phyloP scores from a whole-genome alignment of 2,113 vertebrate species.

The Atlantisia rogersi region DNA sequence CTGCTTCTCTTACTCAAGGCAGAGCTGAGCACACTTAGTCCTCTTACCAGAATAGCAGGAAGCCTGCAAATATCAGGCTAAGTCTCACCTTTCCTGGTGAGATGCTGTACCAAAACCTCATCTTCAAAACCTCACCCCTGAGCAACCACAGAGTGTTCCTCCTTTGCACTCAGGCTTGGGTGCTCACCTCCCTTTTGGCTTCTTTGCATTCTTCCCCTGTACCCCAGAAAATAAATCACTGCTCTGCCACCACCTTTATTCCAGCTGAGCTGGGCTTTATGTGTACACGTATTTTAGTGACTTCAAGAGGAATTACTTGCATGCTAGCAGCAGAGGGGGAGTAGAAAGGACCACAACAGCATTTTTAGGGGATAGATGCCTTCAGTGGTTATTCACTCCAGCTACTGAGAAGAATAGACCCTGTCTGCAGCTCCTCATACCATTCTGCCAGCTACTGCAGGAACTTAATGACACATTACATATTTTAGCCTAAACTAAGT shows the following conservation, averaged over 20 bases:
- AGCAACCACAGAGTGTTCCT: neutral
- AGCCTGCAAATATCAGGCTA: neutral
- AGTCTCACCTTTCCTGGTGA: slow-evolving; percentile 5
- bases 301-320: neutral
- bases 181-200: neutral
- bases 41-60: neutral
- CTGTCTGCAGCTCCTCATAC: neutral
- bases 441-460: neutral
- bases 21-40: neutral
- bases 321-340: neutral
- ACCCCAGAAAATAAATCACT: neutral
- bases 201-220: neutral
- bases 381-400: neutral
- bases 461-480: neutral
- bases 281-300: accelerated
- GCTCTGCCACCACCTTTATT: neutral
- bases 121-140: neutral
- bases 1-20: neutral
- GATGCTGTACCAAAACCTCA: neutral
- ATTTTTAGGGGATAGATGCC: neutral
- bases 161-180: neutral
- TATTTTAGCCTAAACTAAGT: neutral
- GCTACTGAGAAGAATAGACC: neutral
- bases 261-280: neutral
- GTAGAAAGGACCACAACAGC: neutral